Evolutionary conservation across 2,888 invertebrate genomes (phyloP).

Genomic region (Melinaea menophilus): DNA sequence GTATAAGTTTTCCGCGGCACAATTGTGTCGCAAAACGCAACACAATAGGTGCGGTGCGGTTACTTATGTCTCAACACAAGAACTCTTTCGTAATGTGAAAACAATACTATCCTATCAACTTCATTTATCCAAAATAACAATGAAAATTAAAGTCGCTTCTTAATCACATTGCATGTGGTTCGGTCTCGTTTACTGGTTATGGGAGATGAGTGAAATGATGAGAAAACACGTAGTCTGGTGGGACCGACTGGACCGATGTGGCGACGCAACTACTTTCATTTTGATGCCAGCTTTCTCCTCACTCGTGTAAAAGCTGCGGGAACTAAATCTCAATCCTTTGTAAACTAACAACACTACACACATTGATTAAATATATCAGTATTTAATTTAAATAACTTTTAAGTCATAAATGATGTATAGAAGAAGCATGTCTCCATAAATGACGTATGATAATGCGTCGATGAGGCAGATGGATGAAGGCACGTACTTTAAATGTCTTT

Average conservation of each 20-base stretch:
- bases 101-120: slow-evolving; percentile 3
- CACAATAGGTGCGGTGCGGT: slow-evolving; percentile 34
- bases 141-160: neutral
- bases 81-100: slow-evolving; percentile 34
- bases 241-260: slow-evolving; percentile 50
- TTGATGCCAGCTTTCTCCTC: slow-evolving; percentile 70
- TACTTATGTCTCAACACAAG: slow-evolving; percentile 34
- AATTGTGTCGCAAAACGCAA: slow-evolving; percentile 35
- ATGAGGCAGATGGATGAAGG: too few species aligned
- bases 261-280: slow-evolving; percentile 73
- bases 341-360: neutral
- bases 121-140: neutral
- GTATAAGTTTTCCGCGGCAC: slow-evolving; percentile 30
- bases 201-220: slow-evolving; percentile 51
- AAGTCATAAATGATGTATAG: too few species aligned
- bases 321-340: slow-evolving; percentile 55
- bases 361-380: neutral
- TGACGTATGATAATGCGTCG: too few species aligned
- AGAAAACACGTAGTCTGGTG: slow-evolving; percentile 48
- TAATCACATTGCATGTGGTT: neutral
- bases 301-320: slow-evolving; percentile 66
- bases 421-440: too few species aligned
- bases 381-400: neutral
- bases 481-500: too few species aligned
- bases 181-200: slow-evolving; percentile 9